Conservation (phyloP, 2,113 vertebrate genomes). For the Chitala chitala region DNA sequence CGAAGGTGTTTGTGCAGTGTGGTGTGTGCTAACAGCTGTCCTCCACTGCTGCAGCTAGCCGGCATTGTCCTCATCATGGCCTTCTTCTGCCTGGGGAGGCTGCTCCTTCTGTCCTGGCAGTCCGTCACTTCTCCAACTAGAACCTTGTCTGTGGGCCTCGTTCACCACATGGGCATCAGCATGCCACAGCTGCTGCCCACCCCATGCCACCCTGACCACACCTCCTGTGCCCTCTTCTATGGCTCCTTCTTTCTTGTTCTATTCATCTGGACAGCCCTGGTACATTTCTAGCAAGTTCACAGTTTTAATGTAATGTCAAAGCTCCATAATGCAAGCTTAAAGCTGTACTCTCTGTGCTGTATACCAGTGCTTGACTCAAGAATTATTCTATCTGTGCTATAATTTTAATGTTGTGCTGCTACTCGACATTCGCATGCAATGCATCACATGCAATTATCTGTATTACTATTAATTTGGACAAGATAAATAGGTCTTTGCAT, state of each 20-base stretch:
- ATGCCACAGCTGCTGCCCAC: neutral
- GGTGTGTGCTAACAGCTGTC: neutral
- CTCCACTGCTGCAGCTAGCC: constrained; percentile 44
- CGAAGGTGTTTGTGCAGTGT: too few species aligned
- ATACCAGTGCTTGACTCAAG: too few species aligned
- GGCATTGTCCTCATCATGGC: constrained; percentile 46
- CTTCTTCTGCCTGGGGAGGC: constrained; percentile 37
- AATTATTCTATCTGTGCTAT: too few species aligned
- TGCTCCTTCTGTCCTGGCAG: constrained; percentile 37
- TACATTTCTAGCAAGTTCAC: constrained; percentile 37
- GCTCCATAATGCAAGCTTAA: neutral
- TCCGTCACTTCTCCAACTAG: constrained; percentile 28
- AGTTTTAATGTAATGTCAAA: neutral
- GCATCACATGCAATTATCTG: too few species aligned
- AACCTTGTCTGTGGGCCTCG: constrained; percentile 35
- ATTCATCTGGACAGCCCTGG: constrained; percentile 47
- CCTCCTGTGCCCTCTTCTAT: constrained; percentile 8
- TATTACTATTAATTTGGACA: too few species aligned
- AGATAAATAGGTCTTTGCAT: too few species aligned
- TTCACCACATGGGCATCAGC: constrained; percentile 22
- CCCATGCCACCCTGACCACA: constrained; percentile 4
- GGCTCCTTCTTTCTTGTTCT: constrained; percentile 31
- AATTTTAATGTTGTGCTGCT: too few species aligned
- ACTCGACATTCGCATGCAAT: too few species aligned
- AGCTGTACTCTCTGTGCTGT: neutral